Evolutionary conservation across 2,797 vertebrate species (phyloP).

Genomic region (Aselliscus stoliczkanus): DNA sequence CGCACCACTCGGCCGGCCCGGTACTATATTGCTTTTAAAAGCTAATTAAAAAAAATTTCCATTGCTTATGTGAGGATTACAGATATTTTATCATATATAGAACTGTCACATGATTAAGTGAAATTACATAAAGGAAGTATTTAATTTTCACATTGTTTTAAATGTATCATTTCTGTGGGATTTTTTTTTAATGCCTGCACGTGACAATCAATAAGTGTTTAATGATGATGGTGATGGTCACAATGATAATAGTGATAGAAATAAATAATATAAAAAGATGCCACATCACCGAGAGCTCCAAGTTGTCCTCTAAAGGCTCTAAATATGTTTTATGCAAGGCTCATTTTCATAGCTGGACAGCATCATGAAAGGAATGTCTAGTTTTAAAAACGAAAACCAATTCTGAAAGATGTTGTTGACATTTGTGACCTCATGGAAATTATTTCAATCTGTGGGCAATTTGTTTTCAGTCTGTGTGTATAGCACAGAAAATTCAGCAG

Average conservation of each 20-base stretch:
- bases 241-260: not conserved
- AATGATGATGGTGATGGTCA: not conserved
- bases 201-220: not conserved
- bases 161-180: not conserved
- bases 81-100: not conserved
- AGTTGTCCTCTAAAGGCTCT: not conserved
- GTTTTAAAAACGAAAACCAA: conserved; percentile 70
- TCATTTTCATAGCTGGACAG: conserved; percentile 58
- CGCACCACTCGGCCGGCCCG: no score
- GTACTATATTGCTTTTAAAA: not conserved
- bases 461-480: conserved; percentile 68
- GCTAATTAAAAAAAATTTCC: not conserved
- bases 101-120: not conserved
- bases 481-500: conserved; percentile 40
- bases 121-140: not conserved
- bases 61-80: not conserved
- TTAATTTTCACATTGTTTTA: conserved; percentile 25
- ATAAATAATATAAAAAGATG: not conserved
- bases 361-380: conserved; percentile 56
- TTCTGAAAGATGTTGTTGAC: conserved; percentile 60
- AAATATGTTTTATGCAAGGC: not conserved
- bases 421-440: conserved; percentile 70
- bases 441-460: conserved; percentile 76
- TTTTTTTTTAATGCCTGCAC: not conserved
- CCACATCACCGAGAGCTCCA: not conserved